Percentiles rank a stretch among this genome's conserved stretches.
Evolutionary conservation across 2,797 vertebrate genomes (phyloP).

Genomic region (Ammospiza maritima): DNA sequence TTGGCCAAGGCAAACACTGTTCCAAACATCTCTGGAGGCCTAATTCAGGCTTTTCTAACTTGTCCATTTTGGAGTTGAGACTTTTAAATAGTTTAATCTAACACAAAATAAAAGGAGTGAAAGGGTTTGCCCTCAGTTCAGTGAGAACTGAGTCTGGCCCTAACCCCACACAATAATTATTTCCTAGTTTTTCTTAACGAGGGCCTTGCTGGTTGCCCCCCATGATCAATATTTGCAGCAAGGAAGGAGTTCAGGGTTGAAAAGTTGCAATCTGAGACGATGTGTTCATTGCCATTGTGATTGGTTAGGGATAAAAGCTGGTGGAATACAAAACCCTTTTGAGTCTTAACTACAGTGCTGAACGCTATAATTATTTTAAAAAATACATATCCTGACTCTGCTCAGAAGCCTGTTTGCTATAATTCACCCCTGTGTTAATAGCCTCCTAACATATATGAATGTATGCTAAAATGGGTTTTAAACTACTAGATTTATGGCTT

Average conservation of each 20-base stretch:
- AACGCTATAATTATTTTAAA: constrained; percentile 64
- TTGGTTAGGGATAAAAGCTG: constrained; percentile 50
- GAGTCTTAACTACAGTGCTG: constrained; percentile 53
- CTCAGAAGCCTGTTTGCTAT: constrained; percentile 53
- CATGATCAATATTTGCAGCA: constrained; percentile 47
- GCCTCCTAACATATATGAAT: constrained; percentile 64
- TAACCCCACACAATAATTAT: constrained; percentile 38
- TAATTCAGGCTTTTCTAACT: constrained; percentile 23
- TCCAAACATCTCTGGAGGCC: neutral
- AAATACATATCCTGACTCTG: constrained; percentile 55
- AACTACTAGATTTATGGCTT: constrained; percentile 66
- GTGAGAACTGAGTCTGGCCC: neutral
- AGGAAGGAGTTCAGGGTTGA: constrained; percentile 46
- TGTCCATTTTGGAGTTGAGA: constrained; percentile 13
- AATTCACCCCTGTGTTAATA: constrained; percentile 63
- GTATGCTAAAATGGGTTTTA: constrained; percentile 68
- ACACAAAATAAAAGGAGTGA: neutral
- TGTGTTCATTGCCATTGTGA: constrained; percentile 62
- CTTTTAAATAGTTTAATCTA: constrained; percentile 24
- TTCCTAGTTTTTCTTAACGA: constrained; percentile 24
- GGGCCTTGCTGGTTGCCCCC: constrained; percentile 28
- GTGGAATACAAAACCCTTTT: constrained; percentile 58
- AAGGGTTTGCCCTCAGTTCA: neutral
- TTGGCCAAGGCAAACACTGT: constrained; percentile 30
- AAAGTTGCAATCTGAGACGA: constrained; percentile 75